These are phyloP conservation scores for Crax fasciolata DNA, from an alignment of 2,797 vertebrate genomes.

Conservation along the genomic window DNA sequence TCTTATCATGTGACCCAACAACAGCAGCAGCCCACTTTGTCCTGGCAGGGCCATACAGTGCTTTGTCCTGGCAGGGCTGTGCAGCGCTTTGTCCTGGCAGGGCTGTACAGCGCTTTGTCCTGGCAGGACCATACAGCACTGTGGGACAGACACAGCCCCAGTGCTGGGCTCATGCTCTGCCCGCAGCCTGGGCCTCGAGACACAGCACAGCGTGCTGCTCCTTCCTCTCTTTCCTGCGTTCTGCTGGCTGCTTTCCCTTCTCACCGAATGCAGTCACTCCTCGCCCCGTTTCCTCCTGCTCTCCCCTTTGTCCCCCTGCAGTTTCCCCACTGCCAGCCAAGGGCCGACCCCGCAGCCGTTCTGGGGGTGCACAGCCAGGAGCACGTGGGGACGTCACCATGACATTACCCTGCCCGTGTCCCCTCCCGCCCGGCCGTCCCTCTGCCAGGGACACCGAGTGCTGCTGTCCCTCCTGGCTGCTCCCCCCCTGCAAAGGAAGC, in stretches of 20 bases:
- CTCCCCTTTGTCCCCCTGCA: neutral
- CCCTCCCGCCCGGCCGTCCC: neutral
- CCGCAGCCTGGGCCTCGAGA: neutral
- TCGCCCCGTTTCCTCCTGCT: neutral
- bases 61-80: neutral
- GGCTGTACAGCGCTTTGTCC: neutral
- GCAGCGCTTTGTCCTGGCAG: neutral
- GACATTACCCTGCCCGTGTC: neutral
- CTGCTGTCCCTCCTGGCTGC: neutral
- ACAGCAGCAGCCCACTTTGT: neutral
- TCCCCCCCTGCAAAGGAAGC: neutral
- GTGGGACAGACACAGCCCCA: neutral
- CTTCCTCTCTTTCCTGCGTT: neutral
- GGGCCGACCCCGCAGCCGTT: neutral
- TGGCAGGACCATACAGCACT: neutral
- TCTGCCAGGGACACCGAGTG: accelerated
- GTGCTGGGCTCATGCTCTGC: accelerated
- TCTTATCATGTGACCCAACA: neutral
- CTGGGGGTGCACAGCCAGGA: neutral
- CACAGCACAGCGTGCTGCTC: neutral
- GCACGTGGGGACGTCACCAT: neutral
- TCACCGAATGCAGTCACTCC: neutral
- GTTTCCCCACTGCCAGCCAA: neutral
- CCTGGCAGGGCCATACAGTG: neutral
- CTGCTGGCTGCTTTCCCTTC: neutral